These are phyloP conservation scores for Moxostoma hubbsi DNA, from an alignment of 2,797 vertebrate genomes.

Conservation along the genomic window DNA sequence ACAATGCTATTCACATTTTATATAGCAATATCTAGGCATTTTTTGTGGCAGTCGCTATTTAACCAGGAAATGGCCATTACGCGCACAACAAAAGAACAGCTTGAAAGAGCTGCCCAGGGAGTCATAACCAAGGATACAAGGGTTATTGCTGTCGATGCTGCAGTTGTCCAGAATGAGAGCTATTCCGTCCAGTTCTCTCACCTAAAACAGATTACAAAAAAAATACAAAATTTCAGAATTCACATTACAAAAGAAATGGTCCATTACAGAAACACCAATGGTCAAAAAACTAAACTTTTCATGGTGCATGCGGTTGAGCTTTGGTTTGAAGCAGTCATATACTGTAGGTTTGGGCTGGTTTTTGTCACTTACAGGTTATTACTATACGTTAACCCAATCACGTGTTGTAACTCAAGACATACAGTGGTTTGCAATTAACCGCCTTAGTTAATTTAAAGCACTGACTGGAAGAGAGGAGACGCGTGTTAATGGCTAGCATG, in stretches of 20 bases:
- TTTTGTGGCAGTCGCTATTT: slow-evolving; percentile 25
- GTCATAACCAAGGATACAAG: slow-evolving; percentile 91
- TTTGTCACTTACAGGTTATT: slow-evolving; percentile 63
- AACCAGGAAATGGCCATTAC: slow-evolving; percentile 22
- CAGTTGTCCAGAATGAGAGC: slow-evolving; percentile 95
- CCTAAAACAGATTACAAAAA: slow-evolving; percentile 73
- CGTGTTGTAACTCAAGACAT: slow-evolving; percentile 8
- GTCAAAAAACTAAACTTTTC: slow-evolving; percentile 46
- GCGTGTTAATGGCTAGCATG: slow-evolving; percentile 23
- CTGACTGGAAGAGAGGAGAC: slow-evolving; percentile 24
- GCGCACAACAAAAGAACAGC: slow-evolving; percentile 1
- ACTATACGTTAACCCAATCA: slow-evolving; percentile 62
- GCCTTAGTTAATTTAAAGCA: slow-evolving; percentile 19
- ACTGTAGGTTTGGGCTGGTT: slow-evolving; percentile 66
- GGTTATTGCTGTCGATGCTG: slow-evolving; percentile 93
- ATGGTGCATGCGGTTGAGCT: slow-evolving; percentile 65
- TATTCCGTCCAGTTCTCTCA: slow-evolving; percentile 89
- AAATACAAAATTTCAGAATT: slow-evolving; percentile 1
- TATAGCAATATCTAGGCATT: background rate
- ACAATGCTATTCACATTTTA: slow-evolving; percentile 41
- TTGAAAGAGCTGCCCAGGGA: background rate
- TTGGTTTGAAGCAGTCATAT: slow-evolving; percentile 59
- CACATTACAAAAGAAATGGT: slow-evolving; percentile 4
- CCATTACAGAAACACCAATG: slow-evolving; percentile 1
- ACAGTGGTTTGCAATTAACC: slow-evolving; percentile 46